Percentiles rank a stretch among this genome's conserved stretches.
Conservation (phyloP, 1,140 invertebrate genomes). For the Catajapyx aquilonaris region DNA sequence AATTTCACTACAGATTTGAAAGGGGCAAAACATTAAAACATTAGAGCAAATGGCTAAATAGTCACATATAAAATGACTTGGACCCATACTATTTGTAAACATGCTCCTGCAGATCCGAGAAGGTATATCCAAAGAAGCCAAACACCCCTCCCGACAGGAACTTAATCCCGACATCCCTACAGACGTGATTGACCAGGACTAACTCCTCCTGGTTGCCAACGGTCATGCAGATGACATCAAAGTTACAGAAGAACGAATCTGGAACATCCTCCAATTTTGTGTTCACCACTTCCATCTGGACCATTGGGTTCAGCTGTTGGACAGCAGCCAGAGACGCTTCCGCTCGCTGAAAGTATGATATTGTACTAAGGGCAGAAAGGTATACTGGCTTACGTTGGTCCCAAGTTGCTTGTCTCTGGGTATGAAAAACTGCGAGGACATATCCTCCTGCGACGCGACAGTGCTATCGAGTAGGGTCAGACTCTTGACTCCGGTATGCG, state of each 20-base stretch:
- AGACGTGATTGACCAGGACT: conserved; percentile 53
- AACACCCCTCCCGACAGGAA: conserved; percentile 82
- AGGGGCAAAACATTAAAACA: too few relatives aligned
- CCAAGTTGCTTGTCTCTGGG: conserved; percentile 39
- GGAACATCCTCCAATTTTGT: conserved; percentile 33
- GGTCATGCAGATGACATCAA: conserved; percentile 67
- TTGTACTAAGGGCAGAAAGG: neutral
- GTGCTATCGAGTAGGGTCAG: conserved; percentile 69
- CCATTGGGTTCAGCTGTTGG: conserved; percentile 78
- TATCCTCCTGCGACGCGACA: conserved; percentile 47
- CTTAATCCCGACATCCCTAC: conserved; percentile 52
- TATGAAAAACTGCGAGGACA: conserved; percentile 55
- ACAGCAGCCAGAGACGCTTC: conserved; percentile 52
- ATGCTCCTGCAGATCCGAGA: conserved; percentile 69
- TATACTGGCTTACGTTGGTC: conserved; percentile 33
- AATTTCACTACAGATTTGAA: too few relatives aligned
- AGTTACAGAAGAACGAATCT: conserved; percentile 50
- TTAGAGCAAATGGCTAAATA: too few relatives aligned
- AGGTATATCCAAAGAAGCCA: conserved; percentile 82
- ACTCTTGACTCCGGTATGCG: conserved; percentile 79
- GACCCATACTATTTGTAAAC: conserved; percentile 61
- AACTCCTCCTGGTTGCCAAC: conserved; percentile 46
- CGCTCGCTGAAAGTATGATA: too few relatives aligned
- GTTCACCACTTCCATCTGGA: conserved; percentile 50
- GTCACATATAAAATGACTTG: neutral